A percentile compares a stretch with the other conserved stretches of the same genome.
Evolutionary conservation across 2,113 vertebrate genomes (phyloP).

Genomic region (Arvicanthis niloticus): DNA sequence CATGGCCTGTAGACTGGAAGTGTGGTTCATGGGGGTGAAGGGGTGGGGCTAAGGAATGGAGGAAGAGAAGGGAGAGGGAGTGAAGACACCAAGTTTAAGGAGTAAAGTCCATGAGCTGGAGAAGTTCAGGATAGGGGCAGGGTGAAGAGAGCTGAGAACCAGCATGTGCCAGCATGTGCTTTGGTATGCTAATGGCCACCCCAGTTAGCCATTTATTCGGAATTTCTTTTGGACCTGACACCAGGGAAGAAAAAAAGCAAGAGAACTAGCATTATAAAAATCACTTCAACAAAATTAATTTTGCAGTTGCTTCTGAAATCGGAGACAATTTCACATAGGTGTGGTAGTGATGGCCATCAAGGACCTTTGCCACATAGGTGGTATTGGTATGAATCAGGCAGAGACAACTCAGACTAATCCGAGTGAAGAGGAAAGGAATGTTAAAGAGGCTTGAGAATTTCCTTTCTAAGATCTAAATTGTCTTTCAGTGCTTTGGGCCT

Average conservation of each 20-base stretch:
- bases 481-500: background rate
- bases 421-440: background rate
- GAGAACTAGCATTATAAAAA: background rate
- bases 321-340: background rate
- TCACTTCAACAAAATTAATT: background rate
- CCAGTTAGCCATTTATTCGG: background rate
- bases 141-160: background rate
- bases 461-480: background rate
- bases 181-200: background rate
- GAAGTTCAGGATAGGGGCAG: background rate
- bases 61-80: background rate
- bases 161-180: background rate
- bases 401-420: background rate
- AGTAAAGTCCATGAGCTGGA: background rate
- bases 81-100: background rate
- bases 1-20: background rate
- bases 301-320: slow-evolving; percentile 7
- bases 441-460: background rate
- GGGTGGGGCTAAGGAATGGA: background rate
- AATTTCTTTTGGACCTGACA: background rate
- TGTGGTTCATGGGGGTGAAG: background rate
- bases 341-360: background rate
- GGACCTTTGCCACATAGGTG: background rate
- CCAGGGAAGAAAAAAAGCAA: background rate
- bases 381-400: background rate